Conservation (phyloP, 2,797 vertebrate genomes). For the Limosa lapponica region DNA sequence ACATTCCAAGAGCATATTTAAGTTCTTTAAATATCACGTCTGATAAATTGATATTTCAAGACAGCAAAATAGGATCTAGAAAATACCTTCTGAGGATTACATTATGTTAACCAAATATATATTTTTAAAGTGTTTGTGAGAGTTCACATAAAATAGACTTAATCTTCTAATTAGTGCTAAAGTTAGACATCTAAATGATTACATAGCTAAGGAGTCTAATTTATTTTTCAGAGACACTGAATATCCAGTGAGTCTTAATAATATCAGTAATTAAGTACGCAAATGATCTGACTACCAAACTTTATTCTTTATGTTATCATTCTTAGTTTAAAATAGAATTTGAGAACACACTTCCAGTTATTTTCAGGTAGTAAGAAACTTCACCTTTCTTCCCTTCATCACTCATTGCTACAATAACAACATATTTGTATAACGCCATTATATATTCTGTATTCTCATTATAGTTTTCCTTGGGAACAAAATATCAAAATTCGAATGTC, state of each 20-base stretch:
- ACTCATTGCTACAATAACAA: not conserved
- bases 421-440: not conserved
- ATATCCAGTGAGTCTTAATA: not conserved
- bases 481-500: not conserved
- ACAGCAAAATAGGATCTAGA: not conserved
- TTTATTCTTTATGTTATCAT: not conserved
- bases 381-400: not conserved
- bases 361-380: not conserved
- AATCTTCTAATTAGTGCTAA: not conserved
- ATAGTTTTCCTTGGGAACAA: not conserved
- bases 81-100: not conserved
- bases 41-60: not conserved
- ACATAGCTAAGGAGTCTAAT: not conserved
- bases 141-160: not conserved
- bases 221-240: not conserved
- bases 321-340: not conserved
- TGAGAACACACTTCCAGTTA: not conserved
- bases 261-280: not conserved
- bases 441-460: not conserved
- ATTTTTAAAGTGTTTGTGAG: not conserved
- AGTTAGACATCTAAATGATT: not conserved
- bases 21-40: not conserved
- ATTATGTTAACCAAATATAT: not conserved
- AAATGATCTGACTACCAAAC: not conserved
- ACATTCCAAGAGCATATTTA: not conserved